These are phyloP conservation scores for Leuciscus idus DNA, from an alignment of 2,113 vertebrate species.

Conservation along the genomic window DNA sequence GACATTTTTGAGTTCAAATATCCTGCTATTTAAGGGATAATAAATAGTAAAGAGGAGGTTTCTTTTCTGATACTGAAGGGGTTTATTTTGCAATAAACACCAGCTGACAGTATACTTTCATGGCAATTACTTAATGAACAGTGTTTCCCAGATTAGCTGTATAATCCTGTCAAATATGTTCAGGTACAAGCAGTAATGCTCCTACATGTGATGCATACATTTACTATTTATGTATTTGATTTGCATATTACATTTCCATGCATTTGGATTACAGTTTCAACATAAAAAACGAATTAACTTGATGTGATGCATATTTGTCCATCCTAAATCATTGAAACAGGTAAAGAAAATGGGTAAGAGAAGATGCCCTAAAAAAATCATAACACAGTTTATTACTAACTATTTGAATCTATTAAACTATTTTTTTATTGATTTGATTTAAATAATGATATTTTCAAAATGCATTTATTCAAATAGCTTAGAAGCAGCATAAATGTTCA, in stretches of 20 bases:
- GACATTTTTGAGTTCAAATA: background rate
- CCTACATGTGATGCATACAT: background rate
- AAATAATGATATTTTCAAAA: background rate
- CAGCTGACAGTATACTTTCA: background rate
- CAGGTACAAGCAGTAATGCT: background rate
- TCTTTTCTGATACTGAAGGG: background rate
- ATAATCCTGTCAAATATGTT: background rate
- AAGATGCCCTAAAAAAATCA: background rate
- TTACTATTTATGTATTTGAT: background rate
- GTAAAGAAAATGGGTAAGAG: too few relatives aligned
- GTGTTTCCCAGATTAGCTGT: constrained; percentile 4
- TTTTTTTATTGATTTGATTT: background rate
- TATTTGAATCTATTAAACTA: background rate
- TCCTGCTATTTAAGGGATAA: background rate
- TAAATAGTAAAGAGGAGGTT: background rate
- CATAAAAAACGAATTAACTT: background rate
- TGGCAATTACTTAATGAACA: background rate
- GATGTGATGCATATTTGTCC: background rate
- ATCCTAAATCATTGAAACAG: too few relatives aligned
- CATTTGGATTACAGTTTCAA: background rate
- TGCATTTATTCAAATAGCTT: background rate
- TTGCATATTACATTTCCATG: background rate
- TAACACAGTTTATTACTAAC: too few relatives aligned
- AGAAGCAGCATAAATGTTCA: background rate
- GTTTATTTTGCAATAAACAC: background rate